Evolutionary conservation across 2,888 invertebrate genomes (phyloP), one percentile per base, ranked within the genome.

Genomic region (Tryphoninae sp.): DNA sequence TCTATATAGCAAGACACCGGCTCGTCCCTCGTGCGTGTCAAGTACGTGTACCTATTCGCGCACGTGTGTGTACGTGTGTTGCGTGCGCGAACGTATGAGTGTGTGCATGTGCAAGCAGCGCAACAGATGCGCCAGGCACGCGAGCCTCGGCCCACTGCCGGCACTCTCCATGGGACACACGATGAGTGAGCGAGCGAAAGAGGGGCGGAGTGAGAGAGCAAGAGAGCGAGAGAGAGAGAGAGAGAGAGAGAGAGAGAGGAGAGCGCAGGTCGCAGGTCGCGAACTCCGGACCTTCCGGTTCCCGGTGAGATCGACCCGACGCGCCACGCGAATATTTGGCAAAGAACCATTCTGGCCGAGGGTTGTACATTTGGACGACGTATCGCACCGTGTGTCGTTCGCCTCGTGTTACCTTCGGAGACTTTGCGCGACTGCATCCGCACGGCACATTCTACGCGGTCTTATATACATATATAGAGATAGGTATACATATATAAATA

Each of bases 51-150:
- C 33, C 33, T 33, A 33, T 33, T 22, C 59, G 40, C 61, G 26
- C 26, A 19, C 19, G 42, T 74, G 45, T 67, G 45, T 26, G 42
- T 58, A 22, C 68, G 80, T 78, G 62, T 59, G 55, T 45, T 33
- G 33, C 33, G 6, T 33, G 33, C 33, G 71, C 62, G 58, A 72
- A 58, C 9, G 59, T 23, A n/a, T 73, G 73, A 53, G 61, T 76
- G 79, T 78, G 78, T 83, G 82, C 78, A 83, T 79, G 85, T 85
- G 83, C 84, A 82, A 81, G 83, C 85, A 85, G 91, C 87, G 91
- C 91, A 91, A 91, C 91, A 91, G 91, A 91, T 91, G 91, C 89
- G 89, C 88, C 86, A 89, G 88, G 89, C 91, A 91, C 90, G 91
- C 91, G 90, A 90, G 86, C 86, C 86, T 80, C 86, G 74, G 76